Conservation (phyloP, 2,113 vertebrate species). For the Eubucco bourcierii region DNA sequence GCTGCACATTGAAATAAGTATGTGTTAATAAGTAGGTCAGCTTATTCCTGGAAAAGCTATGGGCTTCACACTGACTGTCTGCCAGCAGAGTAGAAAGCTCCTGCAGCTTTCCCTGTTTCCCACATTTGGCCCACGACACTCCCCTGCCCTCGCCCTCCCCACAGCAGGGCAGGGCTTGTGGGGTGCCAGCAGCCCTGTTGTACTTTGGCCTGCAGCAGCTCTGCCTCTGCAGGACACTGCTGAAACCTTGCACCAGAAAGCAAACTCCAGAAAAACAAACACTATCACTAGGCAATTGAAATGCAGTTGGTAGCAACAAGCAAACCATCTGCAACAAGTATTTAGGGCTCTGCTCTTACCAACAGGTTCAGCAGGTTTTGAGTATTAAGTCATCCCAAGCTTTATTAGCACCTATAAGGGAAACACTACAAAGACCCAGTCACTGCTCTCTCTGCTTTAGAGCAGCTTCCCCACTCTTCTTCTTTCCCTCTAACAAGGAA, state of each 20-base stretch:
- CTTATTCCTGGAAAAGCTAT: constrained; percentile 13
- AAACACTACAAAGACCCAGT: not conserved
- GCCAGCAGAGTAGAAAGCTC: not conserved
- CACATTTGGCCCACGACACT: not conserved
- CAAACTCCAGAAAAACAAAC: constrained; percentile 63
- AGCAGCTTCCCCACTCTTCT: fast-evolving
- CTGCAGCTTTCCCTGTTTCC: fast-evolving
- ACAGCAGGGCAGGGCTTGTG: not conserved
- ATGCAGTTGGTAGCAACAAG: constrained; percentile 58
- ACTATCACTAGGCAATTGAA: constrained; percentile 67
- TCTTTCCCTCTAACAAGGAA: not conserved
- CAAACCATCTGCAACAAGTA: not conserved
- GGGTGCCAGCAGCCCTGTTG: fast-evolving
- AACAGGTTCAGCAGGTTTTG: constrained; percentile 64
- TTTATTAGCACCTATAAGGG: not conserved
- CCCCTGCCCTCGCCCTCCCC: fast-evolving
- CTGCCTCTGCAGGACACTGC: not conserved
- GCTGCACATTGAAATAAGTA: constrained; percentile 27
- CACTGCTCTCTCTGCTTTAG: not conserved
- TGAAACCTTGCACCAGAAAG: constrained; percentile 41
- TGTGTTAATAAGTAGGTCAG: constrained; percentile 61
- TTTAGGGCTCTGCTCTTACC: not conserved
- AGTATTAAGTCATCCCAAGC: not conserved
- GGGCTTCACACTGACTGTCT: not conserved
- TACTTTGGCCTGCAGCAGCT: not conserved